Evolutionary conservation across 2,113 vertebrate species (phyloP).

Genomic region (Cyanistes caeruleus): DNA sequence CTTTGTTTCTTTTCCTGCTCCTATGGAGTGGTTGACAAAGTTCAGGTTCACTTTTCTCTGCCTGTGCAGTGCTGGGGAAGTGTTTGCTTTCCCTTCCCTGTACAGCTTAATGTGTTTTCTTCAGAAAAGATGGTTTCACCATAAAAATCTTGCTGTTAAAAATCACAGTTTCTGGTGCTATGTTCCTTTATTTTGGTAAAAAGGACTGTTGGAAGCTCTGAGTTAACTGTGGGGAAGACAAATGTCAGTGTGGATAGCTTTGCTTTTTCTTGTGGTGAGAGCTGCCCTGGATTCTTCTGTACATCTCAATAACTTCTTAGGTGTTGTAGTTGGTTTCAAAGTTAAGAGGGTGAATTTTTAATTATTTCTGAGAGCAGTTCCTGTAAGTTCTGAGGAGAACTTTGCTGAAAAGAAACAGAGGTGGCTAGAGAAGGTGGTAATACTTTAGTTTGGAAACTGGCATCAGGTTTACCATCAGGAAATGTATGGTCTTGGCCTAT

Average conservation of each 20-base stretch:
- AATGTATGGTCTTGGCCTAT: neutral
- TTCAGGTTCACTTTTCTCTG: neutral
- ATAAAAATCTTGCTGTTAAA: neutral
- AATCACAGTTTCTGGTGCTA: neutral
- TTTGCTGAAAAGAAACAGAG: neutral
- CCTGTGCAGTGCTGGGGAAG: neutral
- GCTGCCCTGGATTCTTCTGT: neutral
- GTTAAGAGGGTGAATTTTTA: neutral
- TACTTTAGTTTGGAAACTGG: neutral
- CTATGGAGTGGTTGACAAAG: neutral
- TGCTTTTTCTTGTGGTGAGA: neutral
- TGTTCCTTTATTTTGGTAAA: neutral
- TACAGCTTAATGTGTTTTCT: neutral
- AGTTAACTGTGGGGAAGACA: neutral
- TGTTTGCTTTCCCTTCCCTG: neutral
- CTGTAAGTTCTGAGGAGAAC: neutral
- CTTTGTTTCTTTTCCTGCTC: neutral
- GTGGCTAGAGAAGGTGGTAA: neutral
- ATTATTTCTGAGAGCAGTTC: neutral
- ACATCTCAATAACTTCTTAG: rapidly evolving
- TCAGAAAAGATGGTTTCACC: neutral
- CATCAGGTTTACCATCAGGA: neutral
- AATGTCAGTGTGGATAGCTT: neutral
- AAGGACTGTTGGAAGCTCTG: neutral
- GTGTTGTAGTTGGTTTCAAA: neutral